phyloP scores from a whole-genome alignment of 1,140 invertebrate species.

The Psix sp. region DNA sequence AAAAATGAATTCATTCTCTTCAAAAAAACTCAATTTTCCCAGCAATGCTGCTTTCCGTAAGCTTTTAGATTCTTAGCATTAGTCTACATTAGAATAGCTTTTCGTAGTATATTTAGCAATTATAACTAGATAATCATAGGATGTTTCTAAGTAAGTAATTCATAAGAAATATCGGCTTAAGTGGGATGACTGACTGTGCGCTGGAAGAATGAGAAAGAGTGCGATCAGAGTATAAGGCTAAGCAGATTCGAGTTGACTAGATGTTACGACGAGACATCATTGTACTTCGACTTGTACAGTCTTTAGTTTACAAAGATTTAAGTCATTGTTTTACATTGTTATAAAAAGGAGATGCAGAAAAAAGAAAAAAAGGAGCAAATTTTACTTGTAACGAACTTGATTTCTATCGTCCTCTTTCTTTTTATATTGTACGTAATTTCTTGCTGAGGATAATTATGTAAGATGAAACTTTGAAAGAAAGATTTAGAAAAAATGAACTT shows the following conservation, averaged over 20 bases:
- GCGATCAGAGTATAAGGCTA: conserved; percentile 36
- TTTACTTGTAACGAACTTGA: conserved; percentile 65
- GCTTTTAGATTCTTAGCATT: conserved; percentile 70
- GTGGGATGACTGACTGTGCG: conserved; percentile 41
- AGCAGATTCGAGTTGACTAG: conserved; percentile 60
- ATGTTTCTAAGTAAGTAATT: conserved; percentile 73
- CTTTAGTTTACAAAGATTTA: conserved; percentile 72
- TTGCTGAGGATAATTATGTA: conserved; percentile 53
- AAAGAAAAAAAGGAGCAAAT: conserved; percentile 58
- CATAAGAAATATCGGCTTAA: conserved; percentile 71
- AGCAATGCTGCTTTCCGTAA: conserved; percentile 71
- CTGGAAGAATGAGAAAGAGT: conserved; percentile 42
- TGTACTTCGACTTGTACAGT: conserved; percentile 73
- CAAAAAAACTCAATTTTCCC: conserved; percentile 57
- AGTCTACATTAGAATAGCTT: conserved; percentile 66
- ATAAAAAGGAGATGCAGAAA: conserved; percentile 62
- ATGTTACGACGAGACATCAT: conserved; percentile 65
- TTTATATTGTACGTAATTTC: conserved; percentile 58
- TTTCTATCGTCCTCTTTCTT: conserved; percentile 56
- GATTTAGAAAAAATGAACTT: conserved; percentile 45
- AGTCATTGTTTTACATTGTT: conserved; percentile 75
- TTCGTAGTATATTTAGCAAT: conserved; percentile 60
- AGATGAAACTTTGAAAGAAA: conserved; percentile 58
- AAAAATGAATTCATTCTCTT: conserved; percentile 60
- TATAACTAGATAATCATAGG: conserved; percentile 63